Conservation (phyloP, 64 coral and sea anemone species). For the Pocillopora damicornis region DNA sequence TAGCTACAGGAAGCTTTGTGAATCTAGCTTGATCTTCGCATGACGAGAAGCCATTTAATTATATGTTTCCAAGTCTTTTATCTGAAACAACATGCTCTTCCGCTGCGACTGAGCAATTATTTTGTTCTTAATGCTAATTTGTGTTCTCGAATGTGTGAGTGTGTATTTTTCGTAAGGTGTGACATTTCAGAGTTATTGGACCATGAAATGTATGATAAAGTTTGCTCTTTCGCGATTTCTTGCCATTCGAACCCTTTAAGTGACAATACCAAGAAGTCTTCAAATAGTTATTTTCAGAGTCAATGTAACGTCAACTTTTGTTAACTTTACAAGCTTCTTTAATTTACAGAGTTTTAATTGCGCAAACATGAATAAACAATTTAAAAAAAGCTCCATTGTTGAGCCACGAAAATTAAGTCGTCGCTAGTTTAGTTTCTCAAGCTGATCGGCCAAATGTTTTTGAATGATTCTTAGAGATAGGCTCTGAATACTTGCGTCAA, state of each 20-base stretch:
- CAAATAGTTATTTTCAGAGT: not conserved
- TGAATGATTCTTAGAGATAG: not conserved
- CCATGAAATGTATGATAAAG: not conserved
- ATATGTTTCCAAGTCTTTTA: slow-evolving; percentile 25
- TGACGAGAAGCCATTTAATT: not conserved
- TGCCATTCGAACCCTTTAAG: not conserved
- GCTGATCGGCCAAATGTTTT: slow-evolving; percentile 7
- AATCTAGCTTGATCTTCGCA: not conserved
- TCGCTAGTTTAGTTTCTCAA: not conserved
- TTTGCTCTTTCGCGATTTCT: not conserved
- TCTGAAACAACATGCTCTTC: not conserved
- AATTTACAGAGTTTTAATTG: not conserved
- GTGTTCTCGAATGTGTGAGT: slow-evolving; percentile 14
- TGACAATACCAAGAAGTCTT: not conserved
- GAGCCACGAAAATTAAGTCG: not conserved
- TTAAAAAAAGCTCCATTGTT: not conserved
- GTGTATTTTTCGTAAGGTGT: slow-evolving; percentile 9
- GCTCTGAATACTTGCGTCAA: not conserved
- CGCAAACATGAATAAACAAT: slow-evolving; percentile 1
- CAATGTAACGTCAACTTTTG: not conserved
- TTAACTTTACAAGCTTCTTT: not conserved
- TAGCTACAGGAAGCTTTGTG: not conserved
- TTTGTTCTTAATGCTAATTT: slow-evolving; percentile 39
- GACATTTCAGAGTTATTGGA: not conserved
- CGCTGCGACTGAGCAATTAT: not conserved